These are phyloP conservation scores for Heterodera schachtii DNA, from an alignment of 1,140 invertebrate genomes.

Conservation along the genomic window DNA sequence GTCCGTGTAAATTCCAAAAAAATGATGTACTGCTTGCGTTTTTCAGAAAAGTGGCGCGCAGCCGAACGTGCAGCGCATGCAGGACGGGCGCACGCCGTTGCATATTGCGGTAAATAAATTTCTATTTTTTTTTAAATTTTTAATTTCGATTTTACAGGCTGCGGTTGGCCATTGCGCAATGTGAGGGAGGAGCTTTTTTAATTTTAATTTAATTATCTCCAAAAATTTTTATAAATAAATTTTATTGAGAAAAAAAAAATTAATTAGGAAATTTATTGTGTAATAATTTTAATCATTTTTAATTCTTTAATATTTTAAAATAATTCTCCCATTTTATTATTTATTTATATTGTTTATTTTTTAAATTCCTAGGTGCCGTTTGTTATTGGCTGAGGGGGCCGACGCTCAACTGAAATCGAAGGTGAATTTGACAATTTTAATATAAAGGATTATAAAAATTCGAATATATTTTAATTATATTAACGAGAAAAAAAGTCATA, in stretches of 20 bases:
- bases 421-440: background rate
- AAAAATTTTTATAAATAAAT: background rate
- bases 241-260: too few relatives aligned
- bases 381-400: slow-evolving; percentile 67
- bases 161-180: slow-evolving; percentile 67
- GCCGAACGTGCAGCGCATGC: slow-evolving; percentile 75
- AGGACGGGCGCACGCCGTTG: slow-evolving; percentile 70
- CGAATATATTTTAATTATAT: too few relatives aligned
- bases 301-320: too few relatives aligned
- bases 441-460: too few relatives aligned
- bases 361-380: slow-evolving; percentile 47
- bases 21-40: too few relatives aligned
- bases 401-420: slow-evolving; percentile 65
- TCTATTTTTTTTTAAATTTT: too few relatives aligned
- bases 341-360: background rate
- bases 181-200: background rate
- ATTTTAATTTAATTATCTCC: background rate
- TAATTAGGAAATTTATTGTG: too few relatives aligned
- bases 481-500: too few relatives aligned
- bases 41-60: slow-evolving; percentile 89
- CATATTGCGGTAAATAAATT: slow-evolving; percentile 66
- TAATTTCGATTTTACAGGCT: slow-evolving; percentile 37
- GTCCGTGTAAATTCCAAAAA: background rate
- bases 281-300: too few relatives aligned
- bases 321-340: too few relatives aligned